These are phyloP conservation scores for Apus apus DNA, from an alignment of 2,113 vertebrate species.

Conservation along the genomic window DNA sequence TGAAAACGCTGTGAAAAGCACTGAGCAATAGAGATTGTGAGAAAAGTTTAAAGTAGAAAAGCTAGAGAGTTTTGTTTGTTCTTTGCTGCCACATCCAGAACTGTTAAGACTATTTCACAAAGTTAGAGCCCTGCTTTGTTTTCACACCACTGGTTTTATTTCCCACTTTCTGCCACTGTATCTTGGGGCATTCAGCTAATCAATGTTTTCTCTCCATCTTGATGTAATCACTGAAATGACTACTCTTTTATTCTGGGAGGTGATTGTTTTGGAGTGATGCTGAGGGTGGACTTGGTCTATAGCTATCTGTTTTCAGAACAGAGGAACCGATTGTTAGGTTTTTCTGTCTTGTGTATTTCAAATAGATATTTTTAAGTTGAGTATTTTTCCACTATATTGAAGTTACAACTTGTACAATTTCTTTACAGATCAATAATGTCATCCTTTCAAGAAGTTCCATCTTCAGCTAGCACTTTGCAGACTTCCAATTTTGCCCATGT, in stretches of 20 bases:
- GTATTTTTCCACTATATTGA: not conserved
- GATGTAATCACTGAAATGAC: not conserved
- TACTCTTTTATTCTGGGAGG: not conserved
- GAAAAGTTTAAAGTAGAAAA: not conserved
- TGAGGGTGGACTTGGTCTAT: not conserved
- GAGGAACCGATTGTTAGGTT: not conserved
- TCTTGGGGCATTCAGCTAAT: not conserved
- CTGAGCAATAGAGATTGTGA: not conserved
- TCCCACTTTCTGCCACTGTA: not conserved
- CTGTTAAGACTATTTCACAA: not conserved
- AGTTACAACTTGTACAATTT: not conserved
- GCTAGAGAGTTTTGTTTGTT: not conserved
- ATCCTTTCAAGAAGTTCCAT: conserved; percentile 84
- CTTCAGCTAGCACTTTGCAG: conserved; percentile 82
- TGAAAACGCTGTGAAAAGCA: not conserved
- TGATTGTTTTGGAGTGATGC: not conserved
- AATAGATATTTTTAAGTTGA: not conserved
- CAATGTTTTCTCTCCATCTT: not conserved
- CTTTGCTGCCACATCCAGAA: not conserved
- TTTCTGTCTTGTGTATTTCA: not conserved
- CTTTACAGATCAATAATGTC: conserved; percentile 84
- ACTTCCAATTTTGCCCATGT: conserved; percentile 98
- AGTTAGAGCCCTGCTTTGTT: not conserved
- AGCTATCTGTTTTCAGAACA: not conserved
- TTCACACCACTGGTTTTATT: not conserved